Evolutionary conservation across 2,797 vertebrate genomes (phyloP), one percentile per base, ranked within the genome.

Genomic region (Discoglossus pictus): DNA sequence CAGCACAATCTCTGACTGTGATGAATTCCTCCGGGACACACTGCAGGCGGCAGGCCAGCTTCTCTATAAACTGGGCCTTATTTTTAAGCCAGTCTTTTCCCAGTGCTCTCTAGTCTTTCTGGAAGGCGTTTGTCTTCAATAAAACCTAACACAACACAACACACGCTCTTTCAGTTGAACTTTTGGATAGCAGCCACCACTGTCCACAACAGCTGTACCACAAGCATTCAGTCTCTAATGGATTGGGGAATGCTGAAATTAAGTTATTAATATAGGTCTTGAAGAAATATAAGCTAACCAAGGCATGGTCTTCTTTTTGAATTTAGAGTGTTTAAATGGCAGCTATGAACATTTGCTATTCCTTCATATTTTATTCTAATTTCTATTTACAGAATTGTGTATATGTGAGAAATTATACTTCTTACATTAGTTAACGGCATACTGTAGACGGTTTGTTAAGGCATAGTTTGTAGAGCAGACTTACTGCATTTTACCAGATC

Each of bases 61-160:
- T 76, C 78, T 72, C 73, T 81, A 79, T 86, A 77, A 77, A 82
- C 83, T 83, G 76, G 78, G 69, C 78, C 76, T 83, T 81, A 72
- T 72, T 87, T 81, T 79, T 74, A 81, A 80, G 79, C 75, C 74
- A 69, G 60, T 76, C n/a, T 79, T 83, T 81, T 71, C 70, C 78
- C 68, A 55, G 34, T 75, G 75, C 76, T 79, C 68, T 56, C 44
- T 60, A 74, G 79, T 80, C 70, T 81, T 54, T 73, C 76, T 75
- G 77, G 80, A 80, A 83, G 80, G 79, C 85, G 78, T 76, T 76
- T 84, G 43, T 86, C 82, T 88, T 88, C 83, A 82, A 83, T 83
- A 76, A 76, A 78, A 83, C 76, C 16, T 62, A 73, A 75, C 64
- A 74, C 64, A 74, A 82, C 75, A 66, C 80, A 89, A 82, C 80